Evolutionary conservation across 2,113 vertebrate genomes (phyloP), one percentile per base, ranked within the genome.

Genomic region (Hippocampus zosterae): DNA sequence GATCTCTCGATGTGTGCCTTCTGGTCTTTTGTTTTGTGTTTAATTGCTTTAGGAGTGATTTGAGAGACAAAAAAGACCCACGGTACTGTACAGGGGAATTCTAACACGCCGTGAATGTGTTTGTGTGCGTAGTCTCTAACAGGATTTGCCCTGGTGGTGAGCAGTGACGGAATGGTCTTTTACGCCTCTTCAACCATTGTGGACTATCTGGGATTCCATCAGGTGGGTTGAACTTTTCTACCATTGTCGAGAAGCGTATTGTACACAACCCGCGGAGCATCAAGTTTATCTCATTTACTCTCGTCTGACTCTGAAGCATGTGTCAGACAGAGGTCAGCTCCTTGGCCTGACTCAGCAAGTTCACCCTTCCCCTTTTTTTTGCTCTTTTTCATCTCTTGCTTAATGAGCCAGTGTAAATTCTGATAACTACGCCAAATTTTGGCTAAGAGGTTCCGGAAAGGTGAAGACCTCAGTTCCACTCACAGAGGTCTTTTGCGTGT

Each of bases 141-240:
- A 10, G 97, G 97, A 69, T 98, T 99, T 65, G 94, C 95, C 0
- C 78, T 99, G 90, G 94, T 98, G 65, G 94, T 98, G 81, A 99
- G 94, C 81, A 93, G 93, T 9, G 96, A 99, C 64, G 97, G 97
- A 46, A 95, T 95, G 94, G 95, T 99, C 70, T 98, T 99, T 73
- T 99, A 98, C 8, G 95, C 95, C 0, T 99, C 97, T 1, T 95
- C 96, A 0, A 98, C 96, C 3, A 98, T 99, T 44, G 92, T 94
- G 81, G 96, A 99, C 85, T 97, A 98, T 62, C 89, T 99, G 84
- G 97, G 97, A 67, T 99, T 99, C 88, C 96, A 99, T 86, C 97
- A 99, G 95, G 97, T 98, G 89, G 88, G 88, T 74, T 74, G 18
- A 57, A 64, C 42, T 56, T 3, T 42, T 27, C 13, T 23, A 44